Conservation (phyloP, 1,140 invertebrate genomes). For the Bombus difficillimus region DNA sequence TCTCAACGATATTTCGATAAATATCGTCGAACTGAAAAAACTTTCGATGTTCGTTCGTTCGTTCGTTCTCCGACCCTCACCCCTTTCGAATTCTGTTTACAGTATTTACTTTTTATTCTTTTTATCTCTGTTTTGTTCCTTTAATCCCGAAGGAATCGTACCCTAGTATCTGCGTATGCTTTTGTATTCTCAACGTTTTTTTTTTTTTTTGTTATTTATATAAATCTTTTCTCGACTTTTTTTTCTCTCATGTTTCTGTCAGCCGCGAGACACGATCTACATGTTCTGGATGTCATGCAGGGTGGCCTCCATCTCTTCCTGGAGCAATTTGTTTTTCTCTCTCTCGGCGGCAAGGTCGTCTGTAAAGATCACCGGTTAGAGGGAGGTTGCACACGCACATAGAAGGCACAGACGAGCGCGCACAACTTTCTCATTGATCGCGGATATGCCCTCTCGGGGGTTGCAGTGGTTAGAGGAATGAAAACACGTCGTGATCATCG, state of each 20-base stretch:
- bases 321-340: conserved; percentile 97
- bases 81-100: conserved; percentile 15
- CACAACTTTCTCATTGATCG: not conserved
- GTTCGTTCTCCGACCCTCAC: not conserved
- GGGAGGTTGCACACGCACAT: conserved; percentile 66
- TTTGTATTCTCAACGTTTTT: not conserved
- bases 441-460: not conserved
- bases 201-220: not conserved
- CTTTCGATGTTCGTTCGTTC: not conserved
- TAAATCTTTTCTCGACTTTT: conserved; percentile 17
- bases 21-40: not conserved
- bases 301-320: conserved; percentile 99
- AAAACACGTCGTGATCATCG: conserved; percentile 1
- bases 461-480: not conserved
- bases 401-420: conserved; percentile 32
- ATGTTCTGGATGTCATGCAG: conserved; percentile 99
- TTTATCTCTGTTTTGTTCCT: not conserved
- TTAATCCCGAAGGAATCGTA: conserved; percentile 5
- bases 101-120: not conserved
- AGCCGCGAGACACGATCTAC: conserved; percentile 85
- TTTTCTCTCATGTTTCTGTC: conserved; percentile 54
- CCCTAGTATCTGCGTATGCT: not conserved
- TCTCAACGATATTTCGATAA: not conserved
- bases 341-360: conserved; percentile 97
- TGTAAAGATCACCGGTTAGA: conserved; percentile 86